phyloP scores from a whole-genome alignment of 2,113 vertebrate genomes.

The Balaeniceps rex region DNA sequence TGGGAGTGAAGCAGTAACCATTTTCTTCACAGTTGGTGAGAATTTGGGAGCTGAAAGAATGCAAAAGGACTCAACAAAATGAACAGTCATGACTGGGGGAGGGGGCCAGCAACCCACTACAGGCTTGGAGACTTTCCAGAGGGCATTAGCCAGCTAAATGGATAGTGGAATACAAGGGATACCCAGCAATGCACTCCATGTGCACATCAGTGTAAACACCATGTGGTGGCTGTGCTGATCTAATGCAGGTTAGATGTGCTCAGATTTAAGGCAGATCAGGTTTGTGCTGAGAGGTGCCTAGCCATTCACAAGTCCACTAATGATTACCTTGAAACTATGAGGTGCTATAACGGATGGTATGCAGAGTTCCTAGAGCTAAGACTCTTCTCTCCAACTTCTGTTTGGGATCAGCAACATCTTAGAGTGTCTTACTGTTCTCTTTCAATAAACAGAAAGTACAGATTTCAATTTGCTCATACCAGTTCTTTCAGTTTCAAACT shows the following conservation, averaged over 20 bases:
- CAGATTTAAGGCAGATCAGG: background rate
- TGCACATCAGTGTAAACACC: background rate
- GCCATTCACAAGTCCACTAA: background rate
- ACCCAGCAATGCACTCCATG: background rate
- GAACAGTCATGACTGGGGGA: background rate
- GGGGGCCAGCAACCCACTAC: background rate
- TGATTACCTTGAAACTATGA: background rate
- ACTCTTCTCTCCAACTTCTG: background rate
- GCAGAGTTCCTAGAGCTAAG: background rate
- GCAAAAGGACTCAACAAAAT: background rate
- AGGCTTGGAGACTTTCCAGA: background rate
- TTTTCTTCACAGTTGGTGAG: background rate
- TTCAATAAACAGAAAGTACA: background rate
- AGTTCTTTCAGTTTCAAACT: background rate
- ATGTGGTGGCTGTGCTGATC: background rate
- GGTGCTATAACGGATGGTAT: background rate
- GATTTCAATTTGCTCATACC: background rate
- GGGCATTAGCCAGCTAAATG: background rate
- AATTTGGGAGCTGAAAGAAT: background rate
- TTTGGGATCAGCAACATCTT: background rate
- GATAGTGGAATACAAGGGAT: background rate
- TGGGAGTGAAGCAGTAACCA: background rate
- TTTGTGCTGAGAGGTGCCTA: background rate
- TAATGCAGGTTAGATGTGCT: background rate
- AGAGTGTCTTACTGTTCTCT: background rate